Percentiles rank a stretch among this genome's conserved stretches.
Evolutionary conservation across 2,113 vertebrate species (phyloP).

Genomic region (Chaetorhynchus papuensis): DNA sequence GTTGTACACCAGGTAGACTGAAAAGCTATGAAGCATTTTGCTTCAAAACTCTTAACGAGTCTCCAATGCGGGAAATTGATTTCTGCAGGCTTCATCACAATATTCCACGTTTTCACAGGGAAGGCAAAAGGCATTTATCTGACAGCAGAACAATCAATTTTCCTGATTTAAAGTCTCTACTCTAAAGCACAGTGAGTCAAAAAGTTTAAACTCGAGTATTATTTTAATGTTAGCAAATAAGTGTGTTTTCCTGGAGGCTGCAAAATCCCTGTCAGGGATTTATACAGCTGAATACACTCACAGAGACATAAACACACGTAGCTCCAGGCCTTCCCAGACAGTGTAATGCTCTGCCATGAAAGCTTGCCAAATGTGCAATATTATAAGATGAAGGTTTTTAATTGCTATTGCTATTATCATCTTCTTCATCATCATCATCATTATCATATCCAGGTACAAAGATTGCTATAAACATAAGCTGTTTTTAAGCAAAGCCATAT

Average conservation of each 20-base stretch:
- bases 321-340: neutral
- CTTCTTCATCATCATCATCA: neutral
- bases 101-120: neutral
- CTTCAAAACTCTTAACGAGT: neutral
- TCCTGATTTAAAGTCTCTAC: neutral
- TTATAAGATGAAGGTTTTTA: neutral
- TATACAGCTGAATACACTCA: too few relatives aligned
- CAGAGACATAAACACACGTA: fast-evolving
- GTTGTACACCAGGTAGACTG: too few relatives aligned
- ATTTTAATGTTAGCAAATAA: neutral
- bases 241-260: neutral
- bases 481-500: neutral
- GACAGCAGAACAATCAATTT: neutral
- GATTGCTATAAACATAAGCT: neutral
- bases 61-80: neutral
- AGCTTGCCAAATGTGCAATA: neutral
- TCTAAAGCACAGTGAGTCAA: neutral
- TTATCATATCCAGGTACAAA: neutral
- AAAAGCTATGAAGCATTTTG: neutral
- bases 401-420: neutral
- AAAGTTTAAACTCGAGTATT: neutral
- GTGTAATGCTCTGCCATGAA: neutral
- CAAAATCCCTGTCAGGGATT: neutral
- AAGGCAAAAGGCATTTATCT: neutral
- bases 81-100: neutral